These are phyloP conservation scores for Streptopelia turtur DNA, from an alignment of 2,797 vertebrate species.

Conservation along the genomic window DNA sequence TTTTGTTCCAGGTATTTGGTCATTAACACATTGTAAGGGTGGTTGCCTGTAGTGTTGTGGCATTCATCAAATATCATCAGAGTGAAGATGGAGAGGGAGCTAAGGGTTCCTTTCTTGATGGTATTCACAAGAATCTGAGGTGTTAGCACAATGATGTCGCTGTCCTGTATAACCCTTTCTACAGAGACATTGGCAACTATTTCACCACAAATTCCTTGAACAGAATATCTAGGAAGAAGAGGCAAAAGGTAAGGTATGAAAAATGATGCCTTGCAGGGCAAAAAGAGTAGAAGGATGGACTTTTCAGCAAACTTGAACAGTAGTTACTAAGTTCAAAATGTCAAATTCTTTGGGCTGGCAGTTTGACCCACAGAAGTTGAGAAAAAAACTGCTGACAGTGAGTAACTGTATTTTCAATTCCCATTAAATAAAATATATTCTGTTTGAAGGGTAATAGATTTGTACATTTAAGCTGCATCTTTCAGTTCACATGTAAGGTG, in stretches of 20 bases:
- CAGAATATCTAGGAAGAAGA: conserved; percentile 65
- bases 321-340: not conserved
- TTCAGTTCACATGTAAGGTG: not conserved
- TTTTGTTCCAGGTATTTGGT: conserved; percentile 79
- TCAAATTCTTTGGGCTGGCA: not conserved
- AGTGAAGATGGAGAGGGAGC: conserved; percentile 78
- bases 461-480: not conserved
- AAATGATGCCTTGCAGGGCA: not conserved
- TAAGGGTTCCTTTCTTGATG: conserved; percentile 63
- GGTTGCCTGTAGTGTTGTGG: conserved; percentile 82
- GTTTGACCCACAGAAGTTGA: not conserved
- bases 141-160: conserved; percentile 81
- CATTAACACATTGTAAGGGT: conserved; percentile 84
- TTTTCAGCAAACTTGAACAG: not conserved
- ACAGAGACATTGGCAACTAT: conserved; percentile 53
- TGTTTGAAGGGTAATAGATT: not conserved
- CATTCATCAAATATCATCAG: conserved; percentile 86
- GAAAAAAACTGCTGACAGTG: not conserved
- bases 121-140: conserved; percentile 85
- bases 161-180: conserved; percentile 60
- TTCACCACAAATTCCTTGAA: conserved; percentile 80
- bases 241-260: not conserved
- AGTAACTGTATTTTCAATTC: not conserved
- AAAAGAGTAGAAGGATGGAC: not conserved
- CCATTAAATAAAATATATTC: not conserved